These are phyloP conservation scores for Chaetura pelagica DNA, from an alignment of 2,113 vertebrate species.

Conservation along the genomic window DNA sequence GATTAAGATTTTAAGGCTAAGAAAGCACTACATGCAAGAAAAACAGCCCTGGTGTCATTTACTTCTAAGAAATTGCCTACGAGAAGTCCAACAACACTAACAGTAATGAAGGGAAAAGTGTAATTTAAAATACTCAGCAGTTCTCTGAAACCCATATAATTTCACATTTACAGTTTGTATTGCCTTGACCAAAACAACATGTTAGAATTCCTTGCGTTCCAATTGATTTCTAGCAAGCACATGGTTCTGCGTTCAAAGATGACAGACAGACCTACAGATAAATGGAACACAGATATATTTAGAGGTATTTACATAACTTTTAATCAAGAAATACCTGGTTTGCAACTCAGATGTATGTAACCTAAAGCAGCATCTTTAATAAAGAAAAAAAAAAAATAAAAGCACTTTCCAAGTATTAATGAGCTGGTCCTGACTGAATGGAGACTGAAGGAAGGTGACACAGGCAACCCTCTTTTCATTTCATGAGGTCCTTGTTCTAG, in stretches of 20 bases:
- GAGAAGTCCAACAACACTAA: background rate
- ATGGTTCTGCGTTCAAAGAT: background rate
- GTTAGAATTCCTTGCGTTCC: background rate
- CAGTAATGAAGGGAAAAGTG: background rate
- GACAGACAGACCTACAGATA: background rate
- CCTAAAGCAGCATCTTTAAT: background rate
- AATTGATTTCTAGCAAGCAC: background rate
- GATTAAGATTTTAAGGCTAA: background rate
- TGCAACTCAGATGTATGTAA: background rate
- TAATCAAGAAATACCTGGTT: background rate
- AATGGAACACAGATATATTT: background rate
- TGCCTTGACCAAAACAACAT: background rate
- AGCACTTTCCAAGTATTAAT: background rate
- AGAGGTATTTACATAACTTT: background rate
- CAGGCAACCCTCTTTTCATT: background rate
- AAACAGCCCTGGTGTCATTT: background rate
- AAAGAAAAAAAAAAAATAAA: background rate
- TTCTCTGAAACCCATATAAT: background rate
- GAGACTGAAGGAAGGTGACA: background rate
- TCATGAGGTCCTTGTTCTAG: background rate
- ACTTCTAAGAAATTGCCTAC: background rate
- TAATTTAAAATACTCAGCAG: background rate
- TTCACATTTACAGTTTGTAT: background rate
- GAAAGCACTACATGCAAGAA: background rate
- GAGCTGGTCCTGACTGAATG: background rate